These are phyloP conservation scores for Mormyrus iriodes DNA, from an alignment of 2,113 vertebrate species.

Conservation along the genomic window DNA sequence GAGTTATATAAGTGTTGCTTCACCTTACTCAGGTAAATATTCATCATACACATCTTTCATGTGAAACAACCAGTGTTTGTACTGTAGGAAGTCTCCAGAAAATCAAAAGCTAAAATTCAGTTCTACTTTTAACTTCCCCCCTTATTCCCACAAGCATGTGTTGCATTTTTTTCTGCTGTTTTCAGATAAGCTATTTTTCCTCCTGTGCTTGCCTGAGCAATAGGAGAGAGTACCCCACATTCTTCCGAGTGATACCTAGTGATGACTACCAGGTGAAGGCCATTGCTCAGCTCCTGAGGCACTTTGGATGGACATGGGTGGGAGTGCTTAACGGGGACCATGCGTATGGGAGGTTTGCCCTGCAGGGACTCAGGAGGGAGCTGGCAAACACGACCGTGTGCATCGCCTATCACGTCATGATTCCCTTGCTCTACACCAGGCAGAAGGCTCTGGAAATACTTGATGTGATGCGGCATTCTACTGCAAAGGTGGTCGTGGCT, in stretches of 20 bases:
- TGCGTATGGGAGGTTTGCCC: conserved; percentile 44
- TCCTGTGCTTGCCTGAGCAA: not conserved
- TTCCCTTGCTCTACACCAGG: conserved; percentile 23
- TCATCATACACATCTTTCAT: not conserved
- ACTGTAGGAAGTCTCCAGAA: not conserved
- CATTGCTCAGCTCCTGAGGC: conserved; percentile 38
- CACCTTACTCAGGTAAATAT: not conserved
- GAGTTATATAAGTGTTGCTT: not conserved
- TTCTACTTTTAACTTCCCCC: not conserved
- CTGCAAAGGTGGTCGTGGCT: not conserved
- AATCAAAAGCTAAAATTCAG: not conserved
- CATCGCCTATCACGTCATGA: conserved; percentile 43
- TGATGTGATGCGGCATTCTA: not conserved
- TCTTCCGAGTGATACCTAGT: conserved; percentile 62
- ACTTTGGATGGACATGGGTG: conserved; percentile 48
- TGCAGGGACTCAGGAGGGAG: conserved; percentile 37
- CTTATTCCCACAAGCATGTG: not conserved
- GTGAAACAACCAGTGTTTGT: not conserved
- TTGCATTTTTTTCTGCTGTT: not conserved
- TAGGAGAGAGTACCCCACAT: conserved; percentile 34
- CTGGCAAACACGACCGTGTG: conserved; percentile 40
- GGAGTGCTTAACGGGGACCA: conserved; percentile 42
- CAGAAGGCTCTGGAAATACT: not conserved
- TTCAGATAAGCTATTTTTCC: not conserved
- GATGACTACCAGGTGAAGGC: conserved; percentile 37